These are phyloP conservation scores for Apamea epomidion DNA, from an alignment of 2,888 invertebrate species.

Conservation along the genomic window DNA sequence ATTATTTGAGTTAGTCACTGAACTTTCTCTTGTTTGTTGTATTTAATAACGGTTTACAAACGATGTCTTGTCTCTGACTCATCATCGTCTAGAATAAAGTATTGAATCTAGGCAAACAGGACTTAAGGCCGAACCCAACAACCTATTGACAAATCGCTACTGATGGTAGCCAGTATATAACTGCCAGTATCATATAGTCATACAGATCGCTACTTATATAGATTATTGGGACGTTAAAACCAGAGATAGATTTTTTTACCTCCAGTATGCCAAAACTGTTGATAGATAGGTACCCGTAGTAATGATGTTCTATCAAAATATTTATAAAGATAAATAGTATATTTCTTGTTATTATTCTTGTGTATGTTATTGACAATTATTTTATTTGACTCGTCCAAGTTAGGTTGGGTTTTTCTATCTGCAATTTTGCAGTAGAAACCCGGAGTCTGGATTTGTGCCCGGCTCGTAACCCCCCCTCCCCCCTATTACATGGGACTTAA, in stretches of 20 bases:
- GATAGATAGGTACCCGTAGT: too few relatives aligned
- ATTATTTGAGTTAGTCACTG: slow-evolving; percentile 57
- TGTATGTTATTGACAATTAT: neutral
- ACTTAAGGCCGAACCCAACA: neutral
- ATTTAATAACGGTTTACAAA: slow-evolving; percentile 49
- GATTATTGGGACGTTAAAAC: too few relatives aligned
- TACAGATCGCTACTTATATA: too few relatives aligned
- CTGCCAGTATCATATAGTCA: too few relatives aligned
- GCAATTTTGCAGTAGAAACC: too few relatives aligned
- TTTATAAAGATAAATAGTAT: neutral
- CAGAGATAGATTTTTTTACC: too few relatives aligned
- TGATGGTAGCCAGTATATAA: too few relatives aligned
- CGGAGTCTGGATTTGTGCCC: too few relatives aligned
- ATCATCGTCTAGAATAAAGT: slow-evolving; percentile 37
- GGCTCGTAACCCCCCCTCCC: too few relatives aligned
- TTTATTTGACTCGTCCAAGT: neutral
- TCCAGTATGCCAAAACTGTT: too few relatives aligned
- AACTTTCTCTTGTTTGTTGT: slow-evolving; percentile 61
- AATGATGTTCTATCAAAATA: slow-evolving; percentile 6
- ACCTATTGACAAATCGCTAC: too few relatives aligned
- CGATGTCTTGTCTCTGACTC: slow-evolving; percentile 51
- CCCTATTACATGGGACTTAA: too few relatives aligned
- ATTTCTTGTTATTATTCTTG: neutral
- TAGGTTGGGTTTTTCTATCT: neutral
- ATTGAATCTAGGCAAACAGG: slow-evolving; percentile 31